Percentiles rank a stretch among this genome's conserved stretches.
phyloP scores from a whole-genome alignment of 2,888 invertebrate genomes.

The Saturnia japonica region DNA sequence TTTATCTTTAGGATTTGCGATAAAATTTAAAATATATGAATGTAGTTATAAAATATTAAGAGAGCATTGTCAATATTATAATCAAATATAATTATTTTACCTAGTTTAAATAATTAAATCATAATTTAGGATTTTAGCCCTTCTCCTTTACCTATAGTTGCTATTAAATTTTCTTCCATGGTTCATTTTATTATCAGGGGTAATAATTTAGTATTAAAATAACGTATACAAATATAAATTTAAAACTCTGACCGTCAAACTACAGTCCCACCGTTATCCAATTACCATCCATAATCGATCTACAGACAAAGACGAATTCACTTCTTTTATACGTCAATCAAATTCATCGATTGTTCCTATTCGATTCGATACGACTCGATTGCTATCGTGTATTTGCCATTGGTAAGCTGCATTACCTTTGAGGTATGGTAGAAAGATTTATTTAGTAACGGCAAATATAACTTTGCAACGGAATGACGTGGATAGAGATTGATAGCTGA shows the following conservation, averaged over 20 bases:
- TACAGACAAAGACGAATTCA: conserved; percentile 61
- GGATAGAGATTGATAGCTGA: conserved; percentile 11
- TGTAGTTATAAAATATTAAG: too few relatives aligned
- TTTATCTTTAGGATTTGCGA: too few relatives aligned
- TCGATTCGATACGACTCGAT: conserved; percentile 5
- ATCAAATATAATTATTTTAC: too few relatives aligned
- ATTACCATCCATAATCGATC: conserved; percentile 70
- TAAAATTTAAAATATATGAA: too few relatives aligned
- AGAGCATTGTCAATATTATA: too few relatives aligned
- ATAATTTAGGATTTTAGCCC: background rate
- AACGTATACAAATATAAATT: background rate
- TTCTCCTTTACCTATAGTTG: background rate
- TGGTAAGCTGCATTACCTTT: conserved; percentile 25
- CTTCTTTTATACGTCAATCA: conserved; percentile 76
- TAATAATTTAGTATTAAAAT: background rate
- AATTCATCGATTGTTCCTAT: conserved; percentile 63
- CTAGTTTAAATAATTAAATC: background rate
- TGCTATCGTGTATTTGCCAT: conserved; percentile 33
- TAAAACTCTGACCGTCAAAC: background rate
- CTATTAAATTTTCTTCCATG: background rate
- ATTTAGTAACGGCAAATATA: background rate
- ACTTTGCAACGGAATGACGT: background rate
- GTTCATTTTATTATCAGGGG: background rate
- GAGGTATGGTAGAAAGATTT: background rate
- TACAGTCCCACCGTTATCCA: conserved; percentile 46